These are phyloP conservation scores for Myopa tessellatipennis DNA, from an alignment of 2,888 invertebrate genomes.

Conservation along the genomic window DNA sequence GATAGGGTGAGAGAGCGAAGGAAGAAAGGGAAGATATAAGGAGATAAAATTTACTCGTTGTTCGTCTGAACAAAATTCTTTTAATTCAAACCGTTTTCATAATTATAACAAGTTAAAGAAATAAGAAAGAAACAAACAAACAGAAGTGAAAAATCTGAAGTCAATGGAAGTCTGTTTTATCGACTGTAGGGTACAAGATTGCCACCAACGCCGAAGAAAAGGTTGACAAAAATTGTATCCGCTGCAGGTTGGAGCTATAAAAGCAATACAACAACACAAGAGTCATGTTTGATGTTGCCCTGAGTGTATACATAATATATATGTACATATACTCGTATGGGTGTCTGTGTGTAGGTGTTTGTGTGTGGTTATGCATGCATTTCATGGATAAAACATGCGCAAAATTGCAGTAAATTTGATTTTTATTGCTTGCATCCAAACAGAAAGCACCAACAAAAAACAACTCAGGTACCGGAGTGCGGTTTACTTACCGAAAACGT, in stretches of 20 bases:
- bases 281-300: neutral
- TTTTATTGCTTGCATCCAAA: conserved; percentile 42
- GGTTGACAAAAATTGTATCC: too few relatives aligned
- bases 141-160: too few relatives aligned
- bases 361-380: neutral
- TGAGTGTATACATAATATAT: neutral
- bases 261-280: too few relatives aligned
- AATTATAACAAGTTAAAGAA: neutral
- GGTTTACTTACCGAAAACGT: conserved; percentile 20
- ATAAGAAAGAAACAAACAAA: too few relatives aligned
- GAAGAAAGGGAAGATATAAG: neutral
- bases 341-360: conserved; percentile 1
- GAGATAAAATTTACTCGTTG: neutral
- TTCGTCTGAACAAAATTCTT: too few relatives aligned
- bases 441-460: neutral
- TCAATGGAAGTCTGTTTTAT: too few relatives aligned
- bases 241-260: too few relatives aligned
- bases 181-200: too few relatives aligned
- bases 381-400: conserved; percentile 29
- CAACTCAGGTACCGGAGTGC: conserved; percentile 13
- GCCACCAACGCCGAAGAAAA: too few relatives aligned
- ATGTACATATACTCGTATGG: neutral
- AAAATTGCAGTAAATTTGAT: conserved; percentile 43
- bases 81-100: too few relatives aligned
- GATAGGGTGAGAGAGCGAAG: neutral